Conservation (phyloP, 2,113 vertebrate genomes). For the Cepphus grylle region DNA sequence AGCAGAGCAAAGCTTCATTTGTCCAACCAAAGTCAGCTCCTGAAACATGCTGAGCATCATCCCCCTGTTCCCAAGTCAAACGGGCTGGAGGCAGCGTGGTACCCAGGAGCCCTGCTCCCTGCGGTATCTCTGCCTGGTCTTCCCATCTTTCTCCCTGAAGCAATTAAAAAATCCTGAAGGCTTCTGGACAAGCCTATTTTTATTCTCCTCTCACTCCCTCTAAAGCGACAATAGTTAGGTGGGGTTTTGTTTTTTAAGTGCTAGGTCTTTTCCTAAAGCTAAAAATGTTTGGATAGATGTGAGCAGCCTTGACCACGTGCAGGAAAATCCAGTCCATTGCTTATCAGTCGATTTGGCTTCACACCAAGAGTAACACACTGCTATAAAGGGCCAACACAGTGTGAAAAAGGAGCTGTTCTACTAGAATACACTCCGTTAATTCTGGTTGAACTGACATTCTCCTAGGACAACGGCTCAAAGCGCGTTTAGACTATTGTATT, state of each 20-base stretch:
- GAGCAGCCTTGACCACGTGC: not conserved
- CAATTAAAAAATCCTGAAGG: not conserved
- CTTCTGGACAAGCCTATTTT: not conserved
- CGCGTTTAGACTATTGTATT: not conserved
- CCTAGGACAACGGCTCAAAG: not conserved
- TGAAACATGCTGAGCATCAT: not conserved
- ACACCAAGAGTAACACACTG: not conserved
- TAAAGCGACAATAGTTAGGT: not conserved
- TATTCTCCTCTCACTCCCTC: not conserved
- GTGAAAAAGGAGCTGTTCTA: constrained; percentile 40
- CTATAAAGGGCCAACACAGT: constrained; percentile 16
- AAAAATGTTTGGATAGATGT: not conserved
- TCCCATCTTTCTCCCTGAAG: not conserved
- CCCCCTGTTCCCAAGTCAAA: not conserved
- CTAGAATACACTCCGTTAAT: constrained; percentile 1
- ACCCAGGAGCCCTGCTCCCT: not conserved
- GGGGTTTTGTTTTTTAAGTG: not conserved
- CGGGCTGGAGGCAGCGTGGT: rapidly evolving
- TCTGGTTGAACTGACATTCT: constrained; percentile 40
- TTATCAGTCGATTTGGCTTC: constrained; percentile 39
- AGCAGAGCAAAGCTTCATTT: constrained; percentile 1
- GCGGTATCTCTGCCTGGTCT: not conserved
- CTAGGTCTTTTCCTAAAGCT: not conserved
- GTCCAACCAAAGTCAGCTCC: not conserved
- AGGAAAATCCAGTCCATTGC: constrained; percentile 26